A percentile compares a stretch with the other conserved stretches of the same genome.
These are phyloP conservation scores for Chelonoidis abingdonii DNA, from an alignment of 2,113 vertebrate species.

Conservation along the genomic window DNA sequence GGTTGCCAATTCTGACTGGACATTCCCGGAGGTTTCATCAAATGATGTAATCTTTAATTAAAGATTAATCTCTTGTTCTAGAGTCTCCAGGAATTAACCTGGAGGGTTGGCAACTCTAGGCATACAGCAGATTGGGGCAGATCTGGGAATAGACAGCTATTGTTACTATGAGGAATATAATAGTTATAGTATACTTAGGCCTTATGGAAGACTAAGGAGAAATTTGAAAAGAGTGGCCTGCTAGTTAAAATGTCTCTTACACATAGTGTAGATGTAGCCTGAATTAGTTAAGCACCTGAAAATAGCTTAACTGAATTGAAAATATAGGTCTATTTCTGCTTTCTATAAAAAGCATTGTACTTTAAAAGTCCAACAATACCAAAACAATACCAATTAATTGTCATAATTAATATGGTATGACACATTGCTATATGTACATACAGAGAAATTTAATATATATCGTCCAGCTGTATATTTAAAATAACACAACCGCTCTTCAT, in stretches of 20 bases:
- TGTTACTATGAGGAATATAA: background rate
- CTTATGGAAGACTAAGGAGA: background rate
- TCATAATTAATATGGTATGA: rapidly evolving
- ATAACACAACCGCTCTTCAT: background rate
- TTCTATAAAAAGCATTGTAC: background rate
- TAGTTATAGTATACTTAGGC: background rate
- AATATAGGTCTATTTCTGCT: background rate
- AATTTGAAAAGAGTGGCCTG: background rate
- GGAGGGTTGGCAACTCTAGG: no score
- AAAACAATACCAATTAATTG: background rate
- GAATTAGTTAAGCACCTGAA: background rate
- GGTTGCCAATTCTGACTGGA: no score
- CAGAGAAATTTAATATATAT: background rate
- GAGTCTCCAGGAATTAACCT: no score
- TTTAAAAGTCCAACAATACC: background rate
- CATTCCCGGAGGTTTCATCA: no score
- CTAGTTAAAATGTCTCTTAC: background rate
- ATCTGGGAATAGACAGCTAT: no score
- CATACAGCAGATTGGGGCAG: no score
- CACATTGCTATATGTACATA: background rate
- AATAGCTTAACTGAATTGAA: background rate
- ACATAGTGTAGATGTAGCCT: no score
- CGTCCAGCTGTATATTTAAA: background rate
- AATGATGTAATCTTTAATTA: no score
- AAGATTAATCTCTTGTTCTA: no score